A percentile compares a stretch with the other conserved stretches of the same genome.
Conservation (phyloP, 2,113 vertebrate species). For the Carlito syrichta region DNA sequence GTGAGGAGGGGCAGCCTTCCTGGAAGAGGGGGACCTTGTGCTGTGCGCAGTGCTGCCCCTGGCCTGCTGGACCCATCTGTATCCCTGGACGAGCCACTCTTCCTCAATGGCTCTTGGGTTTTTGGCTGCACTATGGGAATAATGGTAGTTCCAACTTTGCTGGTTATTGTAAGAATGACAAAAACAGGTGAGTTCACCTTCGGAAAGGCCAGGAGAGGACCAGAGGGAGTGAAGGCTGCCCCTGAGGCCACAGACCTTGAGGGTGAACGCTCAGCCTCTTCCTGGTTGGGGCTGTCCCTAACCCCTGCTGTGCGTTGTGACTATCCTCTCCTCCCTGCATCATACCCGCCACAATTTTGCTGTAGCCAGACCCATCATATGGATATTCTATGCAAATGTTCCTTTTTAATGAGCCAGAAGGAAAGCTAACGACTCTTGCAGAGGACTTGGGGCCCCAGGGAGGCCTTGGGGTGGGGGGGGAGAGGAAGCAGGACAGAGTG, state of each 20-base stretch:
- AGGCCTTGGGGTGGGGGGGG: not conserved
- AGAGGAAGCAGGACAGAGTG: not conserved
- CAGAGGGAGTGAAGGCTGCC: not conserved
- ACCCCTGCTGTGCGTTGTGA: rapidly evolving
- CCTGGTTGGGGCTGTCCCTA: not conserved
- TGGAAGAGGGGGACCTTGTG: too few species aligned
- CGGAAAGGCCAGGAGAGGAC: not conserved
- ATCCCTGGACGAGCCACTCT: not conserved
- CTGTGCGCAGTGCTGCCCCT: not conserved
- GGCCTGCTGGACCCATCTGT: not conserved
- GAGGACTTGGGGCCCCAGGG: not conserved
- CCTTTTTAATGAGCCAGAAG: slow-evolving; percentile 66
- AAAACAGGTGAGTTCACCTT: not conserved
- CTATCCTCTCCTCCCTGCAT: not conserved
- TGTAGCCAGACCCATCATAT: slow-evolving; percentile 14
- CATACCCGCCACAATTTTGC: not conserved
- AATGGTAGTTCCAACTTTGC: not conserved
- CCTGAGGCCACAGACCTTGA: not conserved
- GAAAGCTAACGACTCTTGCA: slow-evolving; percentile 48
- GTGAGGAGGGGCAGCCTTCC: not conserved
- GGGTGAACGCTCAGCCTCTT: not conserved
- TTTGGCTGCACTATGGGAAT: not conserved
- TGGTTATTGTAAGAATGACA: not conserved
- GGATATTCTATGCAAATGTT: slow-evolving; percentile 56
- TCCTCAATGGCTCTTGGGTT: not conserved